phyloP scores from a whole-genome alignment of 2,113 vertebrate species.

The Calyptomena viridis region DNA sequence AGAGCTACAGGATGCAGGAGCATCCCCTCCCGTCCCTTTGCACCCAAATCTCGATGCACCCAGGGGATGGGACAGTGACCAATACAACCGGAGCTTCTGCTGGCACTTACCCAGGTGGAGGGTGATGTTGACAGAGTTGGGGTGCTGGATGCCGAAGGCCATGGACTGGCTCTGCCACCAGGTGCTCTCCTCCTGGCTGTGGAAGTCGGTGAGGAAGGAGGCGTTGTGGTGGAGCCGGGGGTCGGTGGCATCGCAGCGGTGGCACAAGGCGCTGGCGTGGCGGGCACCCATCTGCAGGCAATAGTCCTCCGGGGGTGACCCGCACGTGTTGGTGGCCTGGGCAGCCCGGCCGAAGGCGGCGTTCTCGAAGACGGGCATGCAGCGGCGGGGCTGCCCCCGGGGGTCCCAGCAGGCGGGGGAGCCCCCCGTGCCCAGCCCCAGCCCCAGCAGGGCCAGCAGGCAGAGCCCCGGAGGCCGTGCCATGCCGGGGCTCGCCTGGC shows the following conservation, averaged over 20 bases:
- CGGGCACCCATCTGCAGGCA: slow-evolving; percentile 85
- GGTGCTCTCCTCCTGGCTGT: slow-evolving; percentile 88
- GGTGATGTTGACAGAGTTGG: slow-evolving; percentile 87
- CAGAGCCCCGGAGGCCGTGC: slow-evolving; percentile 14
- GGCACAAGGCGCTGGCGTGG: slow-evolving; percentile 77
- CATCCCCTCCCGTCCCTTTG: not conserved
- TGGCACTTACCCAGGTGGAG: slow-evolving; percentile 84
- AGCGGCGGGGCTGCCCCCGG: slow-evolving; percentile 75
- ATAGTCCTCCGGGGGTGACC: slow-evolving; percentile 84
- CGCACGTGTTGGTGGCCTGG: slow-evolving; percentile 82
- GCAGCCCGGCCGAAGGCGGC: slow-evolving; percentile 81
- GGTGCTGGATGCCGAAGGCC: slow-evolving; percentile 88
- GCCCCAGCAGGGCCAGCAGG: slow-evolving; percentile 29
- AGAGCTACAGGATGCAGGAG: not conserved
- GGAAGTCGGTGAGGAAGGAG: slow-evolving; percentile 89
- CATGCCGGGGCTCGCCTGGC: slow-evolving; percentile 51
- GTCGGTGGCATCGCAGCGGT: slow-evolving; percentile 77
- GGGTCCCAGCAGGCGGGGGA: slow-evolving; percentile 82
- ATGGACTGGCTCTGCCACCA: slow-evolving; percentile 99
- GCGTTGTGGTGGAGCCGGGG: slow-evolving; percentile 78
- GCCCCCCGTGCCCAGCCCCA: slow-evolving; percentile 29
- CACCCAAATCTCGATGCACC: rapidly evolving
- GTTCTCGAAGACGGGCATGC: slow-evolving; percentile 90
- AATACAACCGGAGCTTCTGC: rapidly evolving
- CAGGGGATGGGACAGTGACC: too few species aligned